These are phyloP conservation scores for Drosophila azteca DNA, from an alignment of 1,140 invertebrate genomes.

Conservation along the genomic window DNA sequence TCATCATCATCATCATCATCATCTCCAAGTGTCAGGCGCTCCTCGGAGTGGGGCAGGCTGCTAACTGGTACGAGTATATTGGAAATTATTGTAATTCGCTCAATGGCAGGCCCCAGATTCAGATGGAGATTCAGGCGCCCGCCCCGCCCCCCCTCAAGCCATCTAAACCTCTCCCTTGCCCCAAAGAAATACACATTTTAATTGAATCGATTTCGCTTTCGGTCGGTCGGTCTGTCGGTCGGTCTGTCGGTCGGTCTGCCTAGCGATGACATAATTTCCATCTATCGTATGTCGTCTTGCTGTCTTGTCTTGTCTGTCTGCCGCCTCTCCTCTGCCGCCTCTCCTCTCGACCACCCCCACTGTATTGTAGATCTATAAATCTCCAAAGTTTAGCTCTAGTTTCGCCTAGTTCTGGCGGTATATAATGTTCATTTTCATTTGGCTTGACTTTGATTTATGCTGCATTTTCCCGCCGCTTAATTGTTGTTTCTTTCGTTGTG, in stretches of 20 bases:
- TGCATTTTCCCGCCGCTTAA: slow-evolving; percentile 39
- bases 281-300: too few species aligned
- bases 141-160: too few species aligned
- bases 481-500: slow-evolving; percentile 23
- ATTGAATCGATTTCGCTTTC: slow-evolving; percentile 63
- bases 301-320: too few species aligned
- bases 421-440: slow-evolving; percentile 61
- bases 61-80: slow-evolving; percentile 25
- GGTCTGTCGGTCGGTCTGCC: neutral
- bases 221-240: too few species aligned
- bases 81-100: slow-evolving; percentile 69
- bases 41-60: slow-evolving; percentile 17
- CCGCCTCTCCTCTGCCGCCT: slow-evolving; percentile 22
- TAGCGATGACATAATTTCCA: slow-evolving; percentile 69
- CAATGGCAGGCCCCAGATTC: slow-evolving; percentile 54
- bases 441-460: slow-evolving; percentile 75
- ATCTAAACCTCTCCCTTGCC: slow-evolving; percentile 14
- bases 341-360: slow-evolving; percentile 52
- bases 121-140: slow-evolving; percentile 18
- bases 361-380: slow-evolving; percentile 36
- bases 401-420: slow-evolving; percentile 38
- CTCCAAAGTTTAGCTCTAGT: slow-evolving; percentile 50
- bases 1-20: slow-evolving; percentile 23
- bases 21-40: slow-evolving; percentile 54
- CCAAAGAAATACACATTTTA: slow-evolving; percentile 58